phyloP scores from a whole-genome alignment of 2,113 vertebrate species.

The Oreocharis arfaki region DNA sequence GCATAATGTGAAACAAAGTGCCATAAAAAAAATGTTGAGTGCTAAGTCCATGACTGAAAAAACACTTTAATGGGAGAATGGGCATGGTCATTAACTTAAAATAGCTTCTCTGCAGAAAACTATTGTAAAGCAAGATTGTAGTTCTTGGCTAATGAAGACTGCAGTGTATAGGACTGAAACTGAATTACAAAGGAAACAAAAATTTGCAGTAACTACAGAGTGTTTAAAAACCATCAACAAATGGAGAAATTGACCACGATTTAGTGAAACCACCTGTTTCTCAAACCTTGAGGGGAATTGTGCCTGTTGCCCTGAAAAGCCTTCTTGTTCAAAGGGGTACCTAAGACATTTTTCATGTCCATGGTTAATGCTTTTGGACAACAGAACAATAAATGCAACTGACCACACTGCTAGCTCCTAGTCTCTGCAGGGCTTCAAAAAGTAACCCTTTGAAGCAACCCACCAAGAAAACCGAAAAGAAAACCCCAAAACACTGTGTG shows the following conservation, averaged over 20 bases:
- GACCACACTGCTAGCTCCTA: not conserved
- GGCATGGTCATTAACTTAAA: constrained; percentile 67
- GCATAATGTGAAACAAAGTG: constrained; percentile 76
- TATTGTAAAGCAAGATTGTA: not conserved
- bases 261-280: not conserved
- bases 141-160: constrained; percentile 35
- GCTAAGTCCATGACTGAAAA: constrained; percentile 66
- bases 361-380: not conserved
- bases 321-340: not conserved
- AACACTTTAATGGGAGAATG: constrained; percentile 64
- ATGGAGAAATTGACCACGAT: not conserved
- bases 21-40: constrained; percentile 68
- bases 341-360: not conserved
- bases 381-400: not conserved
- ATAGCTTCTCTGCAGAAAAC: constrained; percentile 49
- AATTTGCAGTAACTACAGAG: not conserved
- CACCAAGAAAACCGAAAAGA: not conserved
- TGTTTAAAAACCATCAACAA: not conserved
- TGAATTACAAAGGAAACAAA: not conserved
- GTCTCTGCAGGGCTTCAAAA: not conserved
- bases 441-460: not conserved
- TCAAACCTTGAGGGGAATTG: not conserved
- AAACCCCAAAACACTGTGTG: not conserved
- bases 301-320: not conserved
- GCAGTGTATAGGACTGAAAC: not conserved